Conservation (phyloP, 2,888 invertebrate genomes). For the Fissipunctia ypsillon region DNA sequence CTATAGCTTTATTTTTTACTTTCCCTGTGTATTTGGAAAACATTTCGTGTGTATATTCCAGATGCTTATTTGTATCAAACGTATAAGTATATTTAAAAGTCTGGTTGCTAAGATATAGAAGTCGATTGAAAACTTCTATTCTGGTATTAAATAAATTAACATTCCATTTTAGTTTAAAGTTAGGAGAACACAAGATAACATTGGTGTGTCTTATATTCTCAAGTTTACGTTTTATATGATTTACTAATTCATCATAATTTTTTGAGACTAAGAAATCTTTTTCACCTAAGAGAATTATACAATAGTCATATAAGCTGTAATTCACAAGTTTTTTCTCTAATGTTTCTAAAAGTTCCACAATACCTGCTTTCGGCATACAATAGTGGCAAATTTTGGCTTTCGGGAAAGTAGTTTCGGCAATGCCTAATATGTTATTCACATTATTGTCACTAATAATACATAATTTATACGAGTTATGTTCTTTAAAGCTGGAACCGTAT, state of each 20-base stretch:
- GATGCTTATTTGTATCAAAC: no score
- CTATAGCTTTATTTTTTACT: no score
- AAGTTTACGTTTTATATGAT: not conserved
- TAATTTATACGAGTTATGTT: conserved; percentile 5
- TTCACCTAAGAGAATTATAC: not conserved
- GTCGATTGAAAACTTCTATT: conserved; percentile 31
- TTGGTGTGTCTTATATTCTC: not conserved
- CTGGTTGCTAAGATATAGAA: no score
- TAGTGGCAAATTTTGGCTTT: no score
- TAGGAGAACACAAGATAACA: not conserved
- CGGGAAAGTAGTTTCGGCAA: conserved; percentile 5
- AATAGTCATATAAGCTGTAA: not conserved
- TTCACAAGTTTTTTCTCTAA: not conserved
- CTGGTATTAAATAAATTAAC: conserved; percentile 22
- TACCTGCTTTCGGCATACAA: not conserved
- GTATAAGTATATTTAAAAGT: no score
- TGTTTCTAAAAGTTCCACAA: not conserved
- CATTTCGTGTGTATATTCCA: no score
- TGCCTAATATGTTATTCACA: not conserved
- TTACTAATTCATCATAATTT: not conserved
- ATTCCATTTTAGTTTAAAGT: conserved; percentile 22
- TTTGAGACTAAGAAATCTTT: not conserved
- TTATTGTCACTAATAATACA: conserved; percentile 10
- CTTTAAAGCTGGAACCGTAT: not conserved
- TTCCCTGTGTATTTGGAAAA: no score